Evolutionary conservation across 2,113 vertebrate genomes (phyloP), one percentile per base, ranked within the genome.

Genomic region (Lampris megalopsis): DNA sequence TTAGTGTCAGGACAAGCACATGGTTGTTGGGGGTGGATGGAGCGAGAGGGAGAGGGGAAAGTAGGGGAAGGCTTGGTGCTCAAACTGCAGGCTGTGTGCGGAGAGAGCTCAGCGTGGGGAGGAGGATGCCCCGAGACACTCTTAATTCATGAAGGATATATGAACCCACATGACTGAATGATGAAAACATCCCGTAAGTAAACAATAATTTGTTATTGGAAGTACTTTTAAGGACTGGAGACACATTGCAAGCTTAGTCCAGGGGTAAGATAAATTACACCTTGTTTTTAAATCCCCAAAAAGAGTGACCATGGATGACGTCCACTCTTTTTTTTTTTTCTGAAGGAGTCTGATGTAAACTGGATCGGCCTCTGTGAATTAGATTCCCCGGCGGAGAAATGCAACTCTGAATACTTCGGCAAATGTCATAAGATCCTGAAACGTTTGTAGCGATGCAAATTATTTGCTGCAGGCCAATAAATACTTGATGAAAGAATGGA

Each of bases 111-210:
- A 56, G 86, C 79, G 77, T 90, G 89, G 90, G 89, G 91, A 90
- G 79, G 67, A 88, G 86, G 91, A 92, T 89, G 91, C 86, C 87
- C 49, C 69, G 88, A 77, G 68, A 82, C 76, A 61, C 80, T 71
- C 52, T 75, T 69, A 60, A 81, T 63, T 70, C 74, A 67, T 84
- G 68, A 86, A 59, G 79, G 85, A 90, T 87, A 60, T 80, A 80
- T 71, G 77, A 85, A 68, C 8, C 52, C 37, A 58, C 68, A 72
- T 54, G 78, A 71, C 81, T 83, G 71, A 75, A 91, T 72, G 68
- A 95, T 94, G 94, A 94, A 89, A 90, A 90, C 89, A 78, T 91
- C 92, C 57, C 90, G 93, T 95, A 69, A 94, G 94, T 95, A 91
- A 49, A 59, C 36, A 42, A 9, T 38, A 0, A 78, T 73, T 69